These are phyloP conservation scores for Pachycephus smyrnensis DNA, from an alignment of 2,888 invertebrate genomes.

Conservation along the genomic window DNA sequence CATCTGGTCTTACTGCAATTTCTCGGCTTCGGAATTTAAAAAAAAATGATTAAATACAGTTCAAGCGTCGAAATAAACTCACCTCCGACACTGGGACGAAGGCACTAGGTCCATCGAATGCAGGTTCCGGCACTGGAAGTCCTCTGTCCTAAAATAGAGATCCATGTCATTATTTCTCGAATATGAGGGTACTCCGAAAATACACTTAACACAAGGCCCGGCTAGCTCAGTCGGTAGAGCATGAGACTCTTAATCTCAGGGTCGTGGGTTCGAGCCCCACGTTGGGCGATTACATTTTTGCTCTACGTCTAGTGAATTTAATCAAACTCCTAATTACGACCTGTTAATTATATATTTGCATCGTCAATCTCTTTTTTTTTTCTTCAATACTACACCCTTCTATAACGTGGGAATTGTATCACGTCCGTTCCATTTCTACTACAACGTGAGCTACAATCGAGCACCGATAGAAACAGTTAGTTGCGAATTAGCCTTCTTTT, in stretches of 20 bases:
- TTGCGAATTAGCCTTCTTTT: no score
- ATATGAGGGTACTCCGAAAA: not conserved
- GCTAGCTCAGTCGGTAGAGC: conserved; percentile 61
- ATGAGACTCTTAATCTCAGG: conserved; percentile 63
- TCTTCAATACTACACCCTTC: conserved; percentile 1
- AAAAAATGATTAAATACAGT: not conserved
- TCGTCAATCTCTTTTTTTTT: not conserved
- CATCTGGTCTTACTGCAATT: not conserved
- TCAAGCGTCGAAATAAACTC: conserved; percentile 50
- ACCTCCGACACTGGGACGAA: conserved; percentile 71
- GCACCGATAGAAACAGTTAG: no score
- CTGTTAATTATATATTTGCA: not conserved
- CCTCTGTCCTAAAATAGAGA: conserved; percentile 68
- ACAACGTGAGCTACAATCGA: no score
- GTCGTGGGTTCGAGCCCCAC: conserved; percentile 63
- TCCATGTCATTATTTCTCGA: not conserved
- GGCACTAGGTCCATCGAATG: conserved; percentile 70
- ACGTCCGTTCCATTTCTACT: conserved; percentile 25
- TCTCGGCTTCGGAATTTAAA: not conserved
- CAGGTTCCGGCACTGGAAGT: conserved; percentile 70
- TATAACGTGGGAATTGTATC: conserved; percentile 23
- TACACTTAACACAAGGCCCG: conserved; percentile 29
- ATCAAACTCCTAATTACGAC: not conserved
- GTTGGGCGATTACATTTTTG: conserved; percentile 49
- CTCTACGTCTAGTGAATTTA: conserved; percentile 5